phyloP scores from a whole-genome alignment of 1,140 invertebrate species.

The Triops cancriformis region DNA sequence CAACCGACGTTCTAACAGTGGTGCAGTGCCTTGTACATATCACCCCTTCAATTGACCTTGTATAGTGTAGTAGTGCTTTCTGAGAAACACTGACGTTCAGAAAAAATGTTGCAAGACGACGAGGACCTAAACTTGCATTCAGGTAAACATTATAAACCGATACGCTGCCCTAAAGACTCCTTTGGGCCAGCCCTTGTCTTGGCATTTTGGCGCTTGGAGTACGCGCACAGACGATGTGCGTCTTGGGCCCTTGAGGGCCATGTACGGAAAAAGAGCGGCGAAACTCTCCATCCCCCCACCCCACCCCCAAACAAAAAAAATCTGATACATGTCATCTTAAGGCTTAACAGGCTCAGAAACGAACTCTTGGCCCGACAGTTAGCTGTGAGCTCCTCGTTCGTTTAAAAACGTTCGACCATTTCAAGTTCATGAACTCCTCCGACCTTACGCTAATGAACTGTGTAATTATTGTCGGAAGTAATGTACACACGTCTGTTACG shows the following conservation, averaged over 20 bases:
- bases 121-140: background rate
- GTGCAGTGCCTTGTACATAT: conserved; percentile 7
- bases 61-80: background rate
- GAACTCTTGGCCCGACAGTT: too few species aligned
- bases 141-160: conserved; percentile 1
- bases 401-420: too few species aligned
- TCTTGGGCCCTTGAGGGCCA: background rate
- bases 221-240: background rate
- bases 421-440: too few species aligned
- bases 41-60: background rate
- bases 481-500: background rate
- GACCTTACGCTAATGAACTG: too few species aligned
- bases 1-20: background rate
- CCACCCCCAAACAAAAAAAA: too few species aligned
- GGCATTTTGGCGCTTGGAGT: background rate
- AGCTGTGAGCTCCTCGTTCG: too few species aligned
- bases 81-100: background rate
- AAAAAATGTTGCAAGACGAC: background rate
- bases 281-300: background rate
- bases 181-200: background rate
- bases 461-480: background rate
- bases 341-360: too few species aligned
- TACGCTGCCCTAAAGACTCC: background rate
- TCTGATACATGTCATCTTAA: too few species aligned
- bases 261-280: background rate